phyloP scores from a whole-genome alignment of 2,113 vertebrate species.

The Desmodus rotundus region DNA sequence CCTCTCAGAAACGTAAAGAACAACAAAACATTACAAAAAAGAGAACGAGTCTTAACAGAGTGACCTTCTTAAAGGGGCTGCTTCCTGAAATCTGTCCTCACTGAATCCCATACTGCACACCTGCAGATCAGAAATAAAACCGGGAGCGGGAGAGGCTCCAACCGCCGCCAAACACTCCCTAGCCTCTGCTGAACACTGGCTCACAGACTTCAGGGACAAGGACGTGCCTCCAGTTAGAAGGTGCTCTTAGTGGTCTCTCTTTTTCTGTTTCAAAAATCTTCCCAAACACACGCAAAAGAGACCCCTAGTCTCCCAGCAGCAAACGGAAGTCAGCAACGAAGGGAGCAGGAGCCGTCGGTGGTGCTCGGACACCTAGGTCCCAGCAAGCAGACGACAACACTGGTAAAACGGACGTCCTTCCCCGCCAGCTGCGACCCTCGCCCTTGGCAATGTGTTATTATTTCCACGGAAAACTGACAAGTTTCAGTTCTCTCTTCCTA shows the following conservation, averaged over 20 bases:
- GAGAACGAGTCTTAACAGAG: not conserved
- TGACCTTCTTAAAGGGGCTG: not conserved
- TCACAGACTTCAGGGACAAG: not conserved
- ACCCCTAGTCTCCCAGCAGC: not conserved
- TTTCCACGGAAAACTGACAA: not conserved
- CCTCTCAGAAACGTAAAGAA: not conserved
- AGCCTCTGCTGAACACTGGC: not conserved
- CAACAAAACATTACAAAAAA: not conserved
- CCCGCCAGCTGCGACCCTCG: not conserved
- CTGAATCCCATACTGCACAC: not conserved
- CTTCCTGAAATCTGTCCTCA: not conserved
- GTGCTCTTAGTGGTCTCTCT: not conserved
- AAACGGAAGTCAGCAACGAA: not conserved
- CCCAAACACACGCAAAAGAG: not conserved
- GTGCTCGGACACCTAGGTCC: not conserved
- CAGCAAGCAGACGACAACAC: not conserved
- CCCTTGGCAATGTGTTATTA: not conserved
- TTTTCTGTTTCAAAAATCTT: not conserved
- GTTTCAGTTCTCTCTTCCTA: not conserved
- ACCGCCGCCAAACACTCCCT: not conserved
- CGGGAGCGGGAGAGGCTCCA: not conserved
- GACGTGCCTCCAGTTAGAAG: not conserved
- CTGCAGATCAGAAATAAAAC: not conserved
- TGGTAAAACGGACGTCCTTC: rapidly evolving
- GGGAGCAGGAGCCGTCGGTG: rapidly evolving